Base-by-base conservation (phyloP, 2,113 vertebrate species). In the Turnix velox region DNA sequence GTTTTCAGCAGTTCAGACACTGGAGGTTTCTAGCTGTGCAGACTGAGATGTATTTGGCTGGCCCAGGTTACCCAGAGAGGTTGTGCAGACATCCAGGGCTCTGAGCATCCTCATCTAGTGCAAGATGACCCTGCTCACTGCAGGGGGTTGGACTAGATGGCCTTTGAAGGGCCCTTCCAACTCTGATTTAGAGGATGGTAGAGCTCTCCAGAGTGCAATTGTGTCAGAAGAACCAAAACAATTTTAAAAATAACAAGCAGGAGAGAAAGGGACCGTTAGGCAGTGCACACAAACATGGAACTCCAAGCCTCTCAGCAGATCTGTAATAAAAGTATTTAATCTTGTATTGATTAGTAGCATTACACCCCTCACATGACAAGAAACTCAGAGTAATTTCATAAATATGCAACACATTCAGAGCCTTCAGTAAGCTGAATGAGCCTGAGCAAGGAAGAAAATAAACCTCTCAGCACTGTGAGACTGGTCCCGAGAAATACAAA, bases 201-300 rank as follows among this genome's bases (percentile, higher is more conserved):
- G 72, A 88, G 88, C 59, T 90, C 94, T 80, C 67, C 75, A 74
- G 72, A 74, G 27, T 31, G 37, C 63, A 86, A 55, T 88, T 80
- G 51, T 83, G 51, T 88, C 85, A 0, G 20, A 69, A 86, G 68
- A 87, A 71, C 79, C 42, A 66, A 92, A 96, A 84, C 63, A 93
- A 71, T 24, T 33, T 80, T 63, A 83, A 90, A 94, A 93, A 92
- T 69, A 92, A 83, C 11, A 12, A 77, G 73, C 55, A 65, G 73
- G 45, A 66, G 71, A 73, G 67, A 67, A 93, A n/a, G n/a, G 49
- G 37, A 87, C 54, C 0, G 0, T 4, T 43, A 54, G 69, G 66
- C 15, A 0, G 1, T 3, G 62, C 68, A 65, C 9, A 18, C 22
- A 62, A 57, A 51, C 43, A 39, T 57, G 81, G 31, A 88, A 46